Evolutionary conservation across 1,140 invertebrate species (phyloP).

Genomic region (Helicoverpa zea): DNA sequence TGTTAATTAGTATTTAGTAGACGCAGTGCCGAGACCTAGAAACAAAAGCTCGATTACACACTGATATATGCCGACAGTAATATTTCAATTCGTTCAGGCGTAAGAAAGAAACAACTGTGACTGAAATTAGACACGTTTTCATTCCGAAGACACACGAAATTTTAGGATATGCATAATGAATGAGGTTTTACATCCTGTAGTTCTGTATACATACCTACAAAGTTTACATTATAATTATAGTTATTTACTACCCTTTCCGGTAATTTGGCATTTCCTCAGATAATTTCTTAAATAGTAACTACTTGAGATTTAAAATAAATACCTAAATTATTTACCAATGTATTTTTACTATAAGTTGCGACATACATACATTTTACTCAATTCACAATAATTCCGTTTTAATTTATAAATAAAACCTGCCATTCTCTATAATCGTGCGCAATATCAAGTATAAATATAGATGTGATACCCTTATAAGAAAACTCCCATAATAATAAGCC

Average conservation of each 20-base stretch:
- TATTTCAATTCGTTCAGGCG: neutral
- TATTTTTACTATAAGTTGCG: too few species aligned
- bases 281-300: too few species aligned
- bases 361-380: too few species aligned
- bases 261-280: too few species aligned
- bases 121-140: slow-evolving; percentile 22
- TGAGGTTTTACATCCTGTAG: neutral
- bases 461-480: neutral
- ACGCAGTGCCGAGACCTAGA: neutral
- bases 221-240: neutral
- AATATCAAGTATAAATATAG: neutral
- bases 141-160: slow-evolving; percentile 19
- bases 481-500: neutral
- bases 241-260: neutral
- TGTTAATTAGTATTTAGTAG: neutral
- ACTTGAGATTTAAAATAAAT: too few species aligned
- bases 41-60: neutral
- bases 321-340: too few species aligned
- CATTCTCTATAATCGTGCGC: neutral
- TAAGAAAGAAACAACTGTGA: slow-evolving; percentile 4
- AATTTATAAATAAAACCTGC: too few species aligned
- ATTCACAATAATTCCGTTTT: too few species aligned
- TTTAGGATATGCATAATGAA: slow-evolving; percentile 1
- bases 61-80: neutral
- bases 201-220: neutral